Evolutionary conservation across 2,113 vertebrate species (phyloP), one percentile per base, ranked within the genome.

Genomic region (Mohoua ochrocephala): DNA sequence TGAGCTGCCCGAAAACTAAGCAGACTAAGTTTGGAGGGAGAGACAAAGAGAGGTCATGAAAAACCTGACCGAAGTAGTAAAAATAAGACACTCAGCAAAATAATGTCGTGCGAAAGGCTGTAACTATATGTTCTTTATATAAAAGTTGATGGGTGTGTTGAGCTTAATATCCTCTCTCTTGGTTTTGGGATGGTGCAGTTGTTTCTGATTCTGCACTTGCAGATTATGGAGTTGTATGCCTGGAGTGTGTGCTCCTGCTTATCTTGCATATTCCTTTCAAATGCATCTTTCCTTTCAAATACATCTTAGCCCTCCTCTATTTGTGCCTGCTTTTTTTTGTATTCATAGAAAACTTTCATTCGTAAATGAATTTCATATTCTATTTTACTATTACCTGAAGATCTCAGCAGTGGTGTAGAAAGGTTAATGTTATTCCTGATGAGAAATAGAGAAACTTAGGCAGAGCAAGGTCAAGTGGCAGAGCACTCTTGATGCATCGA

Each of bases 1-100:
- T 99, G 87, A 98, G 94, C 28, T 87, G n/a, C 44, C 56, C 70
- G 59, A 47, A 86, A 74, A 21, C 42, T 24, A 9, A 63, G 27
- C 21, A 61, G 15, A 33, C 30, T 42, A 6, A 10, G 10, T 63
- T 45, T 59, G 47, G 54, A 63, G 45, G 24, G 15, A 28, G 19
- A 27, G 17, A 30, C 27, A 44, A 52, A 26, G n/a, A 68, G 17
- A 59, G 7, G 17, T 50, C 22, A 30, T 53, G 31, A 44, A 75
- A 77, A 86, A 56, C 2, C 3, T 63, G 35, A 52, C n/a, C 28
- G 22, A 14, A 67, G 5, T 47, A 41, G 30, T 53, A 70, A 57
- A 79, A 92, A 26, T 20, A 64, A 75, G 9, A 15, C 3, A 35
- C 17, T 39, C 45, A 28, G n/a, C 9, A 60, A 79, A 87, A 53